Percentiles rank a stretch among this genome's conserved stretches.
phyloP scores from a whole-genome alignment of 2,113 vertebrate genomes.

The Phodopus roborovskii region DNA sequence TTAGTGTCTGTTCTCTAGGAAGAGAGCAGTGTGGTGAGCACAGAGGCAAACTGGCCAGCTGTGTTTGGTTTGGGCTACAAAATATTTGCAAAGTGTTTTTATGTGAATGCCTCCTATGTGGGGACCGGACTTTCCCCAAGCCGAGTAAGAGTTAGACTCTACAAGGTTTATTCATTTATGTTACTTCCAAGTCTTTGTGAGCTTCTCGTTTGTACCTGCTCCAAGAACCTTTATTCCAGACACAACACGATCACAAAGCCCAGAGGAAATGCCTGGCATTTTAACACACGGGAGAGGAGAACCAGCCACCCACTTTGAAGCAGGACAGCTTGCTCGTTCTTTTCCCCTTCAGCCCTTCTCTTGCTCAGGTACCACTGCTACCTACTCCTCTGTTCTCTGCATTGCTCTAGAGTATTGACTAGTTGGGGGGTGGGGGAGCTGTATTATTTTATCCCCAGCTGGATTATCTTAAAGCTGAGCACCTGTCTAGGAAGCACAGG shows the following conservation, averaged over 20 bases:
- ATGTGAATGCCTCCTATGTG: neutral
- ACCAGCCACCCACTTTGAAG: neutral
- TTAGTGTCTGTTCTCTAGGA: neutral
- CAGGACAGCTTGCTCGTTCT: neutral
- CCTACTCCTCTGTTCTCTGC: neutral
- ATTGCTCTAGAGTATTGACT: neutral
- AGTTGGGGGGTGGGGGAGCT: neutral
- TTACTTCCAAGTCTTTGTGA: slow-evolving; percentile 53
- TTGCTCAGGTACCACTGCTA: neutral
- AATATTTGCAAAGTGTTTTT: slow-evolving; percentile 51
- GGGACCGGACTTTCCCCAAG: neutral
- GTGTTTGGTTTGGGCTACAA: slow-evolving; percentile 40
- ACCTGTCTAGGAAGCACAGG: neutral
- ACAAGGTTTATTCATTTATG: slow-evolving; percentile 10
- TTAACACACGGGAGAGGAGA: neutral
- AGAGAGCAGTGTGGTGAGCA: slow-evolving; percentile 16
- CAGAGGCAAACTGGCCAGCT: neutral
- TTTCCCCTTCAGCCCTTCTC: neutral
- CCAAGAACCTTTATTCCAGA: slow-evolving; percentile 14
- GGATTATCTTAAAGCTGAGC: neutral
- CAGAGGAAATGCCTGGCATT: neutral
- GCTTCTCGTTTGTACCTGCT: neutral
- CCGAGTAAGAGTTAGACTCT: neutral
- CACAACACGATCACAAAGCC: neutral
- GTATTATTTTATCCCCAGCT: neutral